Percentiles rank a stretch among this genome's conserved stretches.
These are phyloP conservation scores for Dromococcyx pavoninus DNA, from an alignment of 2,797 vertebrate species.

Conservation along the genomic window DNA sequence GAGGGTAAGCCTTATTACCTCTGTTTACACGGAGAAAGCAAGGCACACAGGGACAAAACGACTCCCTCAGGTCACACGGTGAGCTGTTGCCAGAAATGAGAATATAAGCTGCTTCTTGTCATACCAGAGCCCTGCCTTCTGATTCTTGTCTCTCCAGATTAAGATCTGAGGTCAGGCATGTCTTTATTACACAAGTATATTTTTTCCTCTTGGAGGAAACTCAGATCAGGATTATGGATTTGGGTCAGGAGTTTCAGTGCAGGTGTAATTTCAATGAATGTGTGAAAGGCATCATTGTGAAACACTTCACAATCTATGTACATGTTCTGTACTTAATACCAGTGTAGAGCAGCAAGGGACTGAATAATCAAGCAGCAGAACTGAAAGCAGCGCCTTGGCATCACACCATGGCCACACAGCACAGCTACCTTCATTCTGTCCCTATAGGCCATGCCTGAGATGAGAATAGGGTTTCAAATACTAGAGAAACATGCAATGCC, in stretches of 20 bases:
- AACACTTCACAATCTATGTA: background rate
- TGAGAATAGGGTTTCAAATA: background rate
- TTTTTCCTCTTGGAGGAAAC: background rate
- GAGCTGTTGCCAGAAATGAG: background rate
- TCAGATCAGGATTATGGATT: background rate
- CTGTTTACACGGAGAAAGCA: background rate
- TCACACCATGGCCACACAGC: accelerated
- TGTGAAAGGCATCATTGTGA: background rate
- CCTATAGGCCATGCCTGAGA: background rate
- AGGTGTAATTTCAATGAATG: background rate
- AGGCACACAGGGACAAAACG: background rate
- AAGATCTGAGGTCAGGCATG: background rate
- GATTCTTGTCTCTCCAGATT: background rate
- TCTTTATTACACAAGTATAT: background rate
- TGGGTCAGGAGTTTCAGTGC: background rate
- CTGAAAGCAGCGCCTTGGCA: background rate
- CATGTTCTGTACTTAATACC: background rate
- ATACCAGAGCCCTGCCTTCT: background rate
- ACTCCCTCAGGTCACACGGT: background rate
- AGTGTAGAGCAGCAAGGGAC: background rate
- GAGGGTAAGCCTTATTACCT: background rate
- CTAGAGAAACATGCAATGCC: background rate
- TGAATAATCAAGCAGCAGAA: background rate
- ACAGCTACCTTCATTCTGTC: background rate
- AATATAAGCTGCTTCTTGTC: background rate